Percentiles rank a stretch among this genome's conserved stretches.
Evolutionary conservation across 2,113 vertebrate genomes (phyloP).

Genomic region (Recurvirostra avosetta): DNA sequence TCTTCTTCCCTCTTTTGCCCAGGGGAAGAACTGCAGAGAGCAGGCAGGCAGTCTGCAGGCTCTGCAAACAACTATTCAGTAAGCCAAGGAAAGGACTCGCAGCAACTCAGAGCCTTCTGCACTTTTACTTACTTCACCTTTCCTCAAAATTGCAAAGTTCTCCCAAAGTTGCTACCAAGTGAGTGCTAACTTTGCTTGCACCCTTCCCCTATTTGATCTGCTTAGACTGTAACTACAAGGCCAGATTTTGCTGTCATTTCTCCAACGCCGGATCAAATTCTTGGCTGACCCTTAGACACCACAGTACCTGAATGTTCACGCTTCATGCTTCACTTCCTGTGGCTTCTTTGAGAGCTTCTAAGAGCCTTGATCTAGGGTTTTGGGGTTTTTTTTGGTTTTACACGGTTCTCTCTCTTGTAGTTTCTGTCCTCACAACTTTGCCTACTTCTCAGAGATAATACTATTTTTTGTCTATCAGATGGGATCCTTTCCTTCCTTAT

Average conservation of each 20-base stretch:
- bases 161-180: neutral
- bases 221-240: neutral
- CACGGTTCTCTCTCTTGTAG: neutral
- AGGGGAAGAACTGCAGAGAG: neutral
- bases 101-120: neutral
- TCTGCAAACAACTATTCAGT: neutral
- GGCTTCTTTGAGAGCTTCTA: neutral
- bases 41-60: neutral
- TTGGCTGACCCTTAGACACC: neutral
- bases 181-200: neutral
- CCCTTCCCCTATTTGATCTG: neutral
- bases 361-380: neutral
- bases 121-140: neutral
- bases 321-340: neutral
- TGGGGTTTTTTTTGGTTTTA: neutral
- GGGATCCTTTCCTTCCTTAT: neutral
- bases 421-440: neutral
- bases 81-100: neutral
- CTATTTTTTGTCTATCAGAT: neutral
- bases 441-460: neutral
- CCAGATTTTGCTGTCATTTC: neutral
- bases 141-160: neutral
- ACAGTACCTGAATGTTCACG: neutral
- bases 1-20: neutral
- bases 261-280: neutral